Percentiles rank a stretch among this genome's conserved stretches.
Conservation (phyloP, 2,888 invertebrate species). For the Pemphredon lugubris region DNA sequence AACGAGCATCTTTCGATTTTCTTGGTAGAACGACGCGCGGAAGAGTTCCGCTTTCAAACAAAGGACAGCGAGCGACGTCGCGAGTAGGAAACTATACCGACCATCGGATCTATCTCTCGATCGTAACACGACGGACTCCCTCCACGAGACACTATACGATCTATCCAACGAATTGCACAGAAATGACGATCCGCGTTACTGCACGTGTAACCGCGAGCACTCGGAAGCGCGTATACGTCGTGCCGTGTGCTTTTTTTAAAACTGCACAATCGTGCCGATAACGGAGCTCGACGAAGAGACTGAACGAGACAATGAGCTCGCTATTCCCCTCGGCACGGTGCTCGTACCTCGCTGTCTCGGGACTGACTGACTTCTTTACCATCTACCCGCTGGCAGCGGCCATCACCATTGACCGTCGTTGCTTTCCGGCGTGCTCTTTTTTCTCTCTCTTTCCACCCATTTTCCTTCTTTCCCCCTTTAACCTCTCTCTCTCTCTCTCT, state of each 20-base stretch:
- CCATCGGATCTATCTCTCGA: too few species aligned
- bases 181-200: slow-evolving; percentile 2
- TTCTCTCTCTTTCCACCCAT: slow-evolving; percentile 14
- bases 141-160: too few species aligned
- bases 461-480: too few species aligned
- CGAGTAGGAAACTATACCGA: too few species aligned
- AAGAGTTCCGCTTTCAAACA: too few species aligned
- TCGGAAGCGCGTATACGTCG: slow-evolving; percentile 4
- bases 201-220: slow-evolving; percentile 27
- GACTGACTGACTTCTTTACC: slow-evolving; percentile 67
- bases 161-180: too few species aligned
- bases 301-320: slow-evolving; percentile 8
- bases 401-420: slow-evolving; percentile 72
- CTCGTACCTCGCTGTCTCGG: slow-evolving; percentile 69
- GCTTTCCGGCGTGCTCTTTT: slow-evolving; percentile 31
- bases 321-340: slow-evolving; percentile 29
- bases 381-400: slow-evolving; percentile 54
- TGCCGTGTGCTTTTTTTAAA: slow-evolving; percentile 8
- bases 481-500: background rate
- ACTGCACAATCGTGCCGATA: slow-evolving; percentile 10
- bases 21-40: too few species aligned
- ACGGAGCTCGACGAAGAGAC: background rate
- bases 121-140: too few species aligned
- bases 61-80: too few species aligned
- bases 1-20: too few species aligned